These are phyloP conservation scores for Bombyx mandarina DNA, from an alignment of 1,140 invertebrate genomes.

Conservation along the genomic window DNA sequence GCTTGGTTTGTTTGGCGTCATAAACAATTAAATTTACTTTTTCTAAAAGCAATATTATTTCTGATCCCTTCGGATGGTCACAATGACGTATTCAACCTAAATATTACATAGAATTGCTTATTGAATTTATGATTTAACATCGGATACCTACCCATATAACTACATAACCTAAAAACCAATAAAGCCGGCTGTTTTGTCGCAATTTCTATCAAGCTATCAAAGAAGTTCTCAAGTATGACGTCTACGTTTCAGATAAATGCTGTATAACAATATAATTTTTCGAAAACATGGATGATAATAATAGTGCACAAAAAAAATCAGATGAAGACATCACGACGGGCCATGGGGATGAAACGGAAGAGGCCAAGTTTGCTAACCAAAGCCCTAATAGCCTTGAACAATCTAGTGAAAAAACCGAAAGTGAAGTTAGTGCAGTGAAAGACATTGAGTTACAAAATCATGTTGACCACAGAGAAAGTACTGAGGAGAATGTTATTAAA, in stretches of 20 bases:
- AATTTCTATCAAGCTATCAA: too few relatives aligned
- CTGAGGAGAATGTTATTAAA: slow-evolving; percentile 35
- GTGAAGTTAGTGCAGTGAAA: slow-evolving; percentile 25
- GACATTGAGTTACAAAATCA: slow-evolving; percentile 46
- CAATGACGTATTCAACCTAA: too few relatives aligned
- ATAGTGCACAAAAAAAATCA: slow-evolving; percentile 30
- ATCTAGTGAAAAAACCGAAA: slow-evolving; percentile 18
- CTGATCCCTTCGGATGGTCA: neutral
- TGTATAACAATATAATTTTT: too few relatives aligned
- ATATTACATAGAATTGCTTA: neutral
- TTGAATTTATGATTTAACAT: neutral
- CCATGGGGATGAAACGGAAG: slow-evolving; percentile 16
- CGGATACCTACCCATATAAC: neutral
- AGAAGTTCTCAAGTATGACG: too few relatives aligned
- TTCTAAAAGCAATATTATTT: neutral
- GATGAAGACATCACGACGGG: slow-evolving; percentile 19
- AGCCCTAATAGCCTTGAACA: slow-evolving; percentile 9
- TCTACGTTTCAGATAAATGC: too few relatives aligned
- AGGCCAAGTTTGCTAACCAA: slow-evolving; percentile 12
- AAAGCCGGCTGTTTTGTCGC: slow-evolving; percentile 22
- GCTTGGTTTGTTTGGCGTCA: slow-evolving; percentile 21
- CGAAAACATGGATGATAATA: slow-evolving; percentile 53
- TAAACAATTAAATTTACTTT: slow-evolving; percentile 6
- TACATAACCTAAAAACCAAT: slow-evolving; percentile 47
- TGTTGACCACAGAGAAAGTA: slow-evolving; percentile 33